Evolutionary conservation across 2,113 vertebrate genomes (phyloP).

Genomic region (Toxotes chatareus): DNA sequence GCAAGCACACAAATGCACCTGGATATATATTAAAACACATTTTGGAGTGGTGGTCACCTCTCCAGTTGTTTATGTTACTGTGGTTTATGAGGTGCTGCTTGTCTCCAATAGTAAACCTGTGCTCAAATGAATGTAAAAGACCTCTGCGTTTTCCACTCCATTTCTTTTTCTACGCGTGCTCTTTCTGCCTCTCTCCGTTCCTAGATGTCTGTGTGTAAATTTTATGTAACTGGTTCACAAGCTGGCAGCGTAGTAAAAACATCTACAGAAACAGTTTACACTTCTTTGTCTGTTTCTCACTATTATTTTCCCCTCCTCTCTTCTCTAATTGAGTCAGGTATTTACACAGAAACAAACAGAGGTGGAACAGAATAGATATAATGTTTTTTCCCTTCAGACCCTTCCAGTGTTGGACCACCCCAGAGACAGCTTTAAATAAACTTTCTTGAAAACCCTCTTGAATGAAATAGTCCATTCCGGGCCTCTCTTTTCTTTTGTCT

Average conservation of each 20-base stretch:
- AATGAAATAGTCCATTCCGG: background rate
- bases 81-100: conserved; percentile 53
- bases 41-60: conserved; percentile 5
- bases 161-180: background rate
- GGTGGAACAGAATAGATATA: background rate
- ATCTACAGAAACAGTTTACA: conserved; percentile 42
- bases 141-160: background rate
- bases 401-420: conserved; percentile 49
- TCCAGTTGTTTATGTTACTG: conserved; percentile 44
- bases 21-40: background rate
- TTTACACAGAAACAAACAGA: conserved; percentile 54
- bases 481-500: background rate
- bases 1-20: background rate
- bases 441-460: conserved; percentile 24
- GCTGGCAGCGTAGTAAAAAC: conserved; percentile 39
- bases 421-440: conserved; percentile 51
- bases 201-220: conserved; percentile 16
- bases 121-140: conserved; percentile 32
- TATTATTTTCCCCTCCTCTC: conserved; percentile 3
- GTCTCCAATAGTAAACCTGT: conserved; percentile 26
- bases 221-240: background rate
- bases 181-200: background rate
- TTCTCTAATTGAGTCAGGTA: conserved; percentile 46
- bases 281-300: conserved; percentile 9
- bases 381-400: background rate